Base-by-base conservation (phyloP, 1,140 invertebrate species). In the Trachymyrmex septentrionalis region DNA sequence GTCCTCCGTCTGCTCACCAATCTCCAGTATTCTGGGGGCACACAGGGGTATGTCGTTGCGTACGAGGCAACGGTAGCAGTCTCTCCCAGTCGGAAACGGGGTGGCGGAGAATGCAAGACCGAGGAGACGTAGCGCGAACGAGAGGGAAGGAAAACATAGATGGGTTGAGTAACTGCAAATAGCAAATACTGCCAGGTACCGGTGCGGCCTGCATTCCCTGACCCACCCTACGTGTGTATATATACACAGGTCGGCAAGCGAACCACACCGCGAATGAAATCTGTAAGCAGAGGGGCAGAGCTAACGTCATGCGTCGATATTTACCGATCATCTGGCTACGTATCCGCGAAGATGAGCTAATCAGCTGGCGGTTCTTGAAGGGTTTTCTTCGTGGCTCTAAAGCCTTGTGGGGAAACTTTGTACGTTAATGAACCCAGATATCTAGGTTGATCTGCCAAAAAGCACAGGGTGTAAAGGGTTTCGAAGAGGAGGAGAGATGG, bases 111-210 rank as follows among this genome's bases (percentile, higher is more conserved):
- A 59, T 57, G 50, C n/a, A 66, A 67, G 88, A 76, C n/a, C 19
- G 53, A 19, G 64, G 10, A 0, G 10, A 0, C 34, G 55, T 14
- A 30, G 24, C 48, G 55, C 21, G 64, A 66, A 61, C 24, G 73
- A 27, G 44, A 77, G 44, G 66, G 67, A 75, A 77, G 87, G 85
- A 59, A 81, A 82, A 82, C 88, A 81, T 61, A 88, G 86, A 80
- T 53, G 76, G 71, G 64, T 84, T 89, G 90, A 91, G 85, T 91
- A 89, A 91, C 86, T 88, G 91, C 87, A 92, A 92, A 91, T 88
- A 90, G 85, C 89, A 91, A 92, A 92, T 91, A 91, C 76, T 78
- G 59, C 48, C 72, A 78, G 85, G 84, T 87, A 92, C 77, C 84
- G 76, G 27, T 73, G 34, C 84, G 76, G 44, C 78, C 27, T 67